Conservation (phyloP, 2,797 vertebrate genomes). For the Melanotaenia boesemani region DNA sequence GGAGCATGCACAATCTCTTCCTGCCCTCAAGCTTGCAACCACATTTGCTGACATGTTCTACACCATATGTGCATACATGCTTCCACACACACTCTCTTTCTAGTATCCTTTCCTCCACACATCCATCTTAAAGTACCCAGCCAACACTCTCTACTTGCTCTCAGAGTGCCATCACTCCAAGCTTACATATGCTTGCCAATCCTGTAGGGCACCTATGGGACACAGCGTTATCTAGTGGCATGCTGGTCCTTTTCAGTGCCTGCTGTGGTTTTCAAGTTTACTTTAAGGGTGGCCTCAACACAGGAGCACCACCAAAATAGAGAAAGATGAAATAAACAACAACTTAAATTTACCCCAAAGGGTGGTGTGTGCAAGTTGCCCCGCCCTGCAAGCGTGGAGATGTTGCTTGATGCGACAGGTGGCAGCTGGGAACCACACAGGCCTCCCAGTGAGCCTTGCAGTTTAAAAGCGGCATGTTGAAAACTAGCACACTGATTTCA, state of each 20-base stretch:
- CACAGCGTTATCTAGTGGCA: constrained; percentile 47
- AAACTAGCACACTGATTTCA: constrained; percentile 40
- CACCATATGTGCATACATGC: constrained; percentile 33
- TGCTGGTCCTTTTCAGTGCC: constrained; percentile 33
- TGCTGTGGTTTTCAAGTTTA: constrained; percentile 49
- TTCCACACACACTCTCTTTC: constrained; percentile 17
- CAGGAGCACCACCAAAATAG: constrained; percentile 36
- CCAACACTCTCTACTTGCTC: constrained; percentile 34
- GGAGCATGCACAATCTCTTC: constrained; percentile 3
- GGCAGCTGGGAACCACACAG: constrained; percentile 63
- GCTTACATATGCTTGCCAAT: constrained; percentile 43
- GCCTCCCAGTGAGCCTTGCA: constrained; percentile 55
- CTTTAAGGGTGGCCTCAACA: constrained; percentile 52
- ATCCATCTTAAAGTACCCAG: constrained; percentile 17
- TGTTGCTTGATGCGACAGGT: constrained; percentile 53
- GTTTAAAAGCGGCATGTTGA: constrained; percentile 45
- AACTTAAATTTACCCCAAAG: constrained; percentile 5
- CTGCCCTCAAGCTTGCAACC: constrained; percentile 29
- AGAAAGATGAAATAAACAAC: constrained; percentile 1
- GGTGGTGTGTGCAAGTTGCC: constrained; percentile 41
- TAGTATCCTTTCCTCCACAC: constrained; percentile 19
- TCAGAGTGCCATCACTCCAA: constrained; percentile 33
- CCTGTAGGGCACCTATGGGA: constrained; percentile 40
- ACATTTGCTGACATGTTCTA: constrained; percentile 18
- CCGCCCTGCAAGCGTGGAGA: constrained; percentile 50